Percentiles rank a stretch among this genome's conserved stretches.
Evolutionary conservation across 2,113 vertebrate species (phyloP).

Genomic region (Pituophis catenifer): DNA sequence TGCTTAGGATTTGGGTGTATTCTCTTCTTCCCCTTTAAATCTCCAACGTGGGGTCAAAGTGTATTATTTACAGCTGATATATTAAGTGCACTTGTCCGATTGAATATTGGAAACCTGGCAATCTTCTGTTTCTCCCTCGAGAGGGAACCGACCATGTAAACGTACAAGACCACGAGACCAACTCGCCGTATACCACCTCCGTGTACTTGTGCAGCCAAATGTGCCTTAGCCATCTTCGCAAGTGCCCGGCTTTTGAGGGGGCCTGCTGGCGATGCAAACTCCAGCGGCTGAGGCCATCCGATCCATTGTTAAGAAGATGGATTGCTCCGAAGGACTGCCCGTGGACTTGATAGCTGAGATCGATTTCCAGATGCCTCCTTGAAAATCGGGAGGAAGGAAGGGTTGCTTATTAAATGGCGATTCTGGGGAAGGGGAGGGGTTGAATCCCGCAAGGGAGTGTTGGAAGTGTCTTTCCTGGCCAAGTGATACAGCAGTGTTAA

Average conservation of each 20-base stretch:
- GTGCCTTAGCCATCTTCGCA: constrained; percentile 8
- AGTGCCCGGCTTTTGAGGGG: not conserved
- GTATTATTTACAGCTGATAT: not conserved
- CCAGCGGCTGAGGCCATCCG: not conserved
- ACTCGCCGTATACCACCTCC: not conserved
- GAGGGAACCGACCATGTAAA: not conserved
- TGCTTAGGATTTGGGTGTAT: not conserved
- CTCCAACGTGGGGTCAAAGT: not conserved
- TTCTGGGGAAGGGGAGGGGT: not conserved
- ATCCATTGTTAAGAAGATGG: not conserved
- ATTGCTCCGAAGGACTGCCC: too few species aligned
- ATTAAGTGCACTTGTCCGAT: not conserved
- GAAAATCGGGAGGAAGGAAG: not conserved
- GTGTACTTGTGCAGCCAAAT: not conserved
- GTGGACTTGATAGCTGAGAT: not conserved
- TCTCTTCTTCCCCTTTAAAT: not conserved
- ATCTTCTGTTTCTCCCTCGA: not conserved
- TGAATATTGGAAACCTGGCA: not conserved
- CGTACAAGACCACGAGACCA: too few species aligned
- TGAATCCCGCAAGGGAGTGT: not conserved
- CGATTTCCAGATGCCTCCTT: not conserved
- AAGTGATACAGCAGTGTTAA: constrained; percentile 12
- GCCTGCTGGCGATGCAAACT: not conserved
- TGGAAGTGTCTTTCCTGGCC: not conserved
- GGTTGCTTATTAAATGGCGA: not conserved